A percentile compares a stretch with the other conserved stretches of the same genome.
Evolutionary conservation across 2,888 invertebrate genomes (phyloP).

Genomic region (Papilio gigon): DNA sequence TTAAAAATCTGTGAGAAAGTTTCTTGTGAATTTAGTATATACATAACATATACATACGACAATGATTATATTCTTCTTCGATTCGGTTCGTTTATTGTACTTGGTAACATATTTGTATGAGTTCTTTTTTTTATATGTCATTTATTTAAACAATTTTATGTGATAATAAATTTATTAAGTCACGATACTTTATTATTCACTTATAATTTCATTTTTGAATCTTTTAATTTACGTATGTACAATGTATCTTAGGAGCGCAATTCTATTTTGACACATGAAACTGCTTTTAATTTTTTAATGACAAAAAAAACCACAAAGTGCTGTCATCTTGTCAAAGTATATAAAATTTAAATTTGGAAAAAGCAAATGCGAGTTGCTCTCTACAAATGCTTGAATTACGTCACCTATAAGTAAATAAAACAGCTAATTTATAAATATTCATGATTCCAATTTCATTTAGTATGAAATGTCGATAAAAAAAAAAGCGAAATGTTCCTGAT

Average conservation of each 20-base stretch:
- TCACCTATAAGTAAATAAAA: slow-evolving; percentile 13
- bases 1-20: slow-evolving; percentile 36
- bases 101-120: not conserved
- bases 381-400: not conserved
- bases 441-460: not conserved
- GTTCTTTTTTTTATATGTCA: not conserved
- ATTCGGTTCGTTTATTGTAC: not conserved
- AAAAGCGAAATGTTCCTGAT: slow-evolving; percentile 26
- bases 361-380: too few relatives aligned
- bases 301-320: too few relatives aligned
- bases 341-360: too few relatives aligned
- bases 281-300: too few relatives aligned
- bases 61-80: not conserved
- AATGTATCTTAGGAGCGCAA: too few relatives aligned
- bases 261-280: too few relatives aligned
- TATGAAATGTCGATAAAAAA: slow-evolving; percentile 27
- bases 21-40: slow-evolving; percentile 6
- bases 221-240: too few relatives aligned
- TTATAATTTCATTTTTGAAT: not conserved
- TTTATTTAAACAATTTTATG: not conserved
- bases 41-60: not conserved
- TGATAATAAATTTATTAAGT: slow-evolving; percentile 14
- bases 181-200: not conserved
- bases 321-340: not conserved
- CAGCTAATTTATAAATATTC: not conserved